phyloP scores from a whole-genome alignment of 2,888 invertebrate species.

The Epistrophe grossulariae region DNA sequence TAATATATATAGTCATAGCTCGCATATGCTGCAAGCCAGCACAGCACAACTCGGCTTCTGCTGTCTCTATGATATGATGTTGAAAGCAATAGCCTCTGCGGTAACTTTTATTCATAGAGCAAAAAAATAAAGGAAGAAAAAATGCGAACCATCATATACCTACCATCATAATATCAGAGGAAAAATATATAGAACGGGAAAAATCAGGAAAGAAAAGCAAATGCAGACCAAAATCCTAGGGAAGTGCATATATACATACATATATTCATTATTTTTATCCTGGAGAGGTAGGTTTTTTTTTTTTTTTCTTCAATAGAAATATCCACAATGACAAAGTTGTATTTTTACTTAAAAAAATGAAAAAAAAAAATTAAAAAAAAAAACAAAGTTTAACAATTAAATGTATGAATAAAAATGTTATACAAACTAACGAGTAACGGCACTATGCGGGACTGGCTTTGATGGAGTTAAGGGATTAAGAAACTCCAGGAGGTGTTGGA shows the following conservation, averaged over 20 bases:
- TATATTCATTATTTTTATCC: conserved; percentile 35
- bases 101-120: conserved; percentile 19
- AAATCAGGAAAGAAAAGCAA: conserved; percentile 27
- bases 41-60: conserved; percentile 12
- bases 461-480: background rate
- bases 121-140: background rate
- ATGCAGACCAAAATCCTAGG: conserved; percentile 22
- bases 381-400: conserved; percentile 15
- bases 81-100: conserved; percentile 19
- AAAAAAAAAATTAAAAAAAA: conserved; percentile 10
- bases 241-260: too few relatives aligned
- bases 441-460: background rate
- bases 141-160: conserved; percentile 8
- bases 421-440: conserved; percentile 22
- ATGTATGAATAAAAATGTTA: conserved; percentile 30
- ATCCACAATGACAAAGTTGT: conserved; percentile 14
- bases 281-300: conserved; percentile 4
- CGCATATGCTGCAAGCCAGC: background rate
- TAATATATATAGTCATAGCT: background rate
- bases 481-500: conserved; percentile 3
- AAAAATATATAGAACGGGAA: conserved; percentile 8
- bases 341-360: background rate
- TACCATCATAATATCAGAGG: background rate
- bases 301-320: conserved; percentile 2
- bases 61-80: background rate